Conservation (phyloP, 2,113 vertebrate genomes). For the Zonotrichia leucophrys region DNA sequence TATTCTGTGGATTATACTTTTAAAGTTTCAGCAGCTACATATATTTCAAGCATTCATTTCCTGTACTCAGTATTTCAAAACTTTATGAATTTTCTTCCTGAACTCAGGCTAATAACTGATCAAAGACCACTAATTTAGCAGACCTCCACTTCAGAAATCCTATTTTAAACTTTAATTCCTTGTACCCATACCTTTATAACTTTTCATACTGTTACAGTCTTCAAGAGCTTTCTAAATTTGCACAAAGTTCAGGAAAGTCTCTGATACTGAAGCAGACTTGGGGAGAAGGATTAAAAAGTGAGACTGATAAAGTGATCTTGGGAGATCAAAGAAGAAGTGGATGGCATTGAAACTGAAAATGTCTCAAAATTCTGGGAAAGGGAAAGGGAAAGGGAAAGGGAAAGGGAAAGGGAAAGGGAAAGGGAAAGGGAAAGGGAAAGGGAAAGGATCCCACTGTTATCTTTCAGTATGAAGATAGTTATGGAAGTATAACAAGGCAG, state of each 20-base stretch:
- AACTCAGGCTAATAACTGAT: neutral
- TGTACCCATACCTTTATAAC: neutral
- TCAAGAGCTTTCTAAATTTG: neutral
- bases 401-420: neutral
- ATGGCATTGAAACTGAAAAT: neutral
- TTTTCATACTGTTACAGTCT: neutral
- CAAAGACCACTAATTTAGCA: neutral
- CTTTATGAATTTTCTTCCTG: neutral
- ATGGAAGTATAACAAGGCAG: neutral
- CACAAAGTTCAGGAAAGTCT: neutral
- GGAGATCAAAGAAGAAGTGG: neutral
- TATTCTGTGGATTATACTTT: constrained; percentile 49
- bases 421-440: neutral
- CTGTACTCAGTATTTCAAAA: neutral
- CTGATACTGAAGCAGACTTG: neutral
- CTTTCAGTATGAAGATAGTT: neutral
- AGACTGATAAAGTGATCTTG: neutral
- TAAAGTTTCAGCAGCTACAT: constrained; percentile 49
- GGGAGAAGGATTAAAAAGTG: neutral
- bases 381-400: neutral
- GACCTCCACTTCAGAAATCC: neutral
- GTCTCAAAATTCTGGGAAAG: neutral
- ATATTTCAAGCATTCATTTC: constrained; percentile 41
- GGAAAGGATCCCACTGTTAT: neutral
- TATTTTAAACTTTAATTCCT: neutral